These are phyloP conservation scores for Mayetiola destructor DNA, from an alignment of 2,888 invertebrate species.

Conservation along the genomic window DNA sequence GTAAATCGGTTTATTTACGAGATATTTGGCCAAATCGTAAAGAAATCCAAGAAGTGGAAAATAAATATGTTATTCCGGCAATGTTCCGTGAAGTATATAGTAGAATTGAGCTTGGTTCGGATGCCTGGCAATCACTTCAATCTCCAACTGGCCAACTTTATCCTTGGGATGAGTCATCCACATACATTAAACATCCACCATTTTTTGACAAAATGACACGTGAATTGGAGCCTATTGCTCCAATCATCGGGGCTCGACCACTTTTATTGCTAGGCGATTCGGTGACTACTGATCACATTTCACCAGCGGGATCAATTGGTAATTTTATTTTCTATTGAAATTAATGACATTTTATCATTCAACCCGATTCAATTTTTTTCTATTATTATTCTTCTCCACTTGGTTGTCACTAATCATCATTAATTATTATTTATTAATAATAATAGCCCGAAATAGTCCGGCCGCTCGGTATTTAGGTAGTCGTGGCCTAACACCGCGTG, in stretches of 20 bases:
- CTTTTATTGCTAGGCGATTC: conserved; percentile 85
- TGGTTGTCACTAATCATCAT: too few relatives aligned
- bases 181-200: conserved; percentile 92
- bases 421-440: too few relatives aligned
- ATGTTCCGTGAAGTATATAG: conserved; percentile 78
- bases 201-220: conserved; percentile 76
- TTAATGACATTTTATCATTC: too few relatives aligned
- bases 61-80: conserved; percentile 77
- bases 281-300: conserved; percentile 97
- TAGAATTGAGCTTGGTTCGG: conserved; percentile 78
- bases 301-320: conserved; percentile 95
- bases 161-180: conserved; percentile 79
- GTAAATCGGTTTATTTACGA: conserved; percentile 62
- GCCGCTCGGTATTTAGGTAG: conserved; percentile 41
- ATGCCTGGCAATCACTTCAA: conserved; percentile 67
- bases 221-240: conserved; percentile 40
- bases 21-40: conserved; percentile 92
- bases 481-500: conserved; percentile 58
- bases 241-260: conserved; percentile 61
- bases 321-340: too few relatives aligned
- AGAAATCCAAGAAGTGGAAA: conserved; percentile 83
- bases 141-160: conserved; percentile 74
- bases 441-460: conserved; percentile 85
- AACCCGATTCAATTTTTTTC: too few relatives aligned
- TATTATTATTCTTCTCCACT: too few relatives aligned